Percentiles rank a stretch among this genome's conserved stretches.
Evolutionary conservation across 1,140 invertebrate species (phyloP).

Genomic region (Eciton burchellii): DNA sequence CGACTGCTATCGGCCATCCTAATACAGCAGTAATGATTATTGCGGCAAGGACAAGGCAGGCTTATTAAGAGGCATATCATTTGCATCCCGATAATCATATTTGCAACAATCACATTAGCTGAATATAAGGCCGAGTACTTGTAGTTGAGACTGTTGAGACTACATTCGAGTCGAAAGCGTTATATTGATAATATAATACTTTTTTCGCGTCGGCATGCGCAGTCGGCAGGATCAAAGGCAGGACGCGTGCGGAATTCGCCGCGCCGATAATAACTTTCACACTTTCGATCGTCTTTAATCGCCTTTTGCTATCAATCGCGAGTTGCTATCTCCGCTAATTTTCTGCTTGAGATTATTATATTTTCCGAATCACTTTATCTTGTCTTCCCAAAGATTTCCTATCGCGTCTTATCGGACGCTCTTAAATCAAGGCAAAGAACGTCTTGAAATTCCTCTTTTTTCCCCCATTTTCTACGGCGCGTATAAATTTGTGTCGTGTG

Average conservation of each 20-base stretch:
- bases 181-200: neutral
- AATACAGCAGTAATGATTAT: conserved; percentile 6
- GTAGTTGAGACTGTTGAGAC: neutral
- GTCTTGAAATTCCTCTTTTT: neutral
- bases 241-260: conserved; percentile 8
- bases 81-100: neutral
- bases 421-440: no score
- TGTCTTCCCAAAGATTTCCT: no score
- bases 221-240: neutral
- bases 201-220: neutral
- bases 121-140: neutral
- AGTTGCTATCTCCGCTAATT: neutral
- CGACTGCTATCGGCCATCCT: neutral
- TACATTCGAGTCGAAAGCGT: neutral
- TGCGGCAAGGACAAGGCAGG: neutral
- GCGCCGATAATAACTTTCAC: conserved; percentile 16
- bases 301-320: neutral
- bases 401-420: no score
- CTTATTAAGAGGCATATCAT: conserved; percentile 14
- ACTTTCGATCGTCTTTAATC: neutral
- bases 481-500: neutral
- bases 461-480: neutral
- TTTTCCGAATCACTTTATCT: neutral
- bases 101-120: neutral
- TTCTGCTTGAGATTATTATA: conserved; percentile 5